phyloP scores from a whole-genome alignment of 2,888 invertebrate species.

The Hirtodrosophila alboralis region DNA sequence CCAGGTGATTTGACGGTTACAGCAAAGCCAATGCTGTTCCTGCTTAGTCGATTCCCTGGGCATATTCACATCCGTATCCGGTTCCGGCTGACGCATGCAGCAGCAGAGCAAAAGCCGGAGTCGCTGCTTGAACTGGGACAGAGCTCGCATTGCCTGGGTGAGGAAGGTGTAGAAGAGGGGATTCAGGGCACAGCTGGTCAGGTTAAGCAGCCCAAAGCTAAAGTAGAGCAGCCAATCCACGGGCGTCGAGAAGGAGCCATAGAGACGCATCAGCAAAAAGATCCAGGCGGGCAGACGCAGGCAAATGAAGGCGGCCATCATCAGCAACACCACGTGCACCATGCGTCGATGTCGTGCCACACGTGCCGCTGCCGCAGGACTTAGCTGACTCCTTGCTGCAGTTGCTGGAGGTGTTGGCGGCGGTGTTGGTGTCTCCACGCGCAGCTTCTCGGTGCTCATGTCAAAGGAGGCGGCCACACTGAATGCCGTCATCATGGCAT shows the following conservation, averaged over 20 bases:
- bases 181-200: constrained; percentile 86
- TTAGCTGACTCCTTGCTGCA: no score
- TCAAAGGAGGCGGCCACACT: constrained; percentile 50
- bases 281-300: constrained; percentile 86
- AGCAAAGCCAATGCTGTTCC: constrained; percentile 19
- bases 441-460: constrained; percentile 4
- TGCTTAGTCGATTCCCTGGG: constrained; percentile 29
- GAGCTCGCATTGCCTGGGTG: constrained; percentile 84
- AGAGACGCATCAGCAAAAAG: constrained; percentile 85
- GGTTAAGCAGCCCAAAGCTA: constrained; percentile 85
- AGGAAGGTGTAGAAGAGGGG: constrained; percentile 87
- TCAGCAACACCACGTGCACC: constrained; percentile 85
- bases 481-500: constrained; percentile 57
- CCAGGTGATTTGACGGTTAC: constrained; percentile 41
- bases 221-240: constrained; percentile 85
- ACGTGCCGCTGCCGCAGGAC: constrained; percentile 60
- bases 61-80: constrained; percentile 29
- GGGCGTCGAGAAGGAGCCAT: constrained; percentile 69
- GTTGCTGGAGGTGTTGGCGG: no score
- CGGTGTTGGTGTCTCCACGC: neutral
- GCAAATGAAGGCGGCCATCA: constrained; percentile 85
- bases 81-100: constrained; percentile 2
- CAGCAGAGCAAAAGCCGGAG: constrained; percentile 27
- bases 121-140: constrained; percentile 40
- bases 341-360: constrained; percentile 85